Percentiles rank a stretch among this genome's conserved stretches.
These are phyloP conservation scores for Bettongia penicillata DNA, from an alignment of 2,113 vertebrate species.

Conservation along the genomic window DNA sequence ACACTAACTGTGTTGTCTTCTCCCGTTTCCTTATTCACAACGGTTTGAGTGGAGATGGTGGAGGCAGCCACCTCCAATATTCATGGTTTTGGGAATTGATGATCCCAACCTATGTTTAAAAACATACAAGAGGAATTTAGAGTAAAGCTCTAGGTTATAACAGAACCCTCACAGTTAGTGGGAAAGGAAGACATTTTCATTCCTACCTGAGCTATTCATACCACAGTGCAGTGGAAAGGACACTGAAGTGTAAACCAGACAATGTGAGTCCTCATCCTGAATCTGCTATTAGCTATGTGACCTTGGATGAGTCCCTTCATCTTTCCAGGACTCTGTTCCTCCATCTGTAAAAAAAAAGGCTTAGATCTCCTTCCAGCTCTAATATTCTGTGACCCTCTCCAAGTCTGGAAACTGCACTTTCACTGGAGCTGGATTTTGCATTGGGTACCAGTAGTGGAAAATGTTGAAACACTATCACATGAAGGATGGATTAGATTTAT, in stretches of 20 bases:
- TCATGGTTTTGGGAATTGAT: not conserved
- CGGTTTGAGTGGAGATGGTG: not conserved
- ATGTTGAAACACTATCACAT: not conserved
- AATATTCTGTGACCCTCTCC: not conserved
- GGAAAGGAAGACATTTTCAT: not conserved
- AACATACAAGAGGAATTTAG: slow-evolving; percentile 20
- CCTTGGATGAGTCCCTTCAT: not conserved
- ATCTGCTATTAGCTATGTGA: not conserved
- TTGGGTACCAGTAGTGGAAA: not conserved
- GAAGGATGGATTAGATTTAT: not conserved
- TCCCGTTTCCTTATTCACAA: not conserved
- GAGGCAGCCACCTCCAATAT: slow-evolving; percentile 12
- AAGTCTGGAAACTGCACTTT: not conserved
- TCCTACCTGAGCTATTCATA: not conserved
- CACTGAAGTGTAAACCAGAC: not conserved
- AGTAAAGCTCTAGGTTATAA: not conserved
- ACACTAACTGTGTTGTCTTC: not conserved
- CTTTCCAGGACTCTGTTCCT: not conserved
- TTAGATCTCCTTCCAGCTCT: not conserved
- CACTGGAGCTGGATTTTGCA: not conserved
- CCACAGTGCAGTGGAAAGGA: not conserved
- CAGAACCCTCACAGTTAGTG: not conserved
- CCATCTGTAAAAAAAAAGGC: not conserved
- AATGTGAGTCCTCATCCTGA: not conserved
- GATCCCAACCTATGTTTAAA: not conserved